phyloP scores from a whole-genome alignment of 2,888 invertebrate species.

The Heliconius ismenius region DNA sequence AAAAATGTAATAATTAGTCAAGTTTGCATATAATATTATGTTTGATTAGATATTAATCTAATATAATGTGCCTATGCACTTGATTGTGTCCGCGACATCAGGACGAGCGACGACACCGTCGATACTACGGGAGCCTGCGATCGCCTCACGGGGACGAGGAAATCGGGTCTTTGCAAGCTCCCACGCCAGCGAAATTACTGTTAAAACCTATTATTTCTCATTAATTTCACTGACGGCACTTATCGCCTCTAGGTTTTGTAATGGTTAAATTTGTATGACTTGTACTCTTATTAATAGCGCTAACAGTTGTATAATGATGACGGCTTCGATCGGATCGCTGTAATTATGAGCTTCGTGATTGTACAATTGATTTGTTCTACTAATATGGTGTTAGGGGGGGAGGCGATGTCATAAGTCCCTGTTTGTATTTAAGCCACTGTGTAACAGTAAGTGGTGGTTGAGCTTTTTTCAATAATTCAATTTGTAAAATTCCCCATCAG shows the following conservation, averaged over 20 bases:
- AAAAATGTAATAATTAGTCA: slow-evolving; percentile 58
- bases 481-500: slow-evolving; percentile 58
- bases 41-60: slow-evolving; percentile 75
- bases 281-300: slow-evolving; percentile 15
- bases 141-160: slow-evolving; percentile 56
- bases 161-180: slow-evolving; percentile 56
- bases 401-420: slow-evolving; percentile 43
- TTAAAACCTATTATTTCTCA: slow-evolving; percentile 18
- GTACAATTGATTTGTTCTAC: slow-evolving; percentile 20
- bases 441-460: slow-evolving; percentile 61
- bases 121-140: slow-evolving; percentile 52
- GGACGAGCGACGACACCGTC: slow-evolving; percentile 48
- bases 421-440: slow-evolving; percentile 55
- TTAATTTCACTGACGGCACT: slow-evolving; percentile 33
- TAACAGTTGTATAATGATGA: slow-evolving; percentile 14
- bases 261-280: slow-evolving; percentile 27
- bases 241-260: slow-evolving; percentile 35
- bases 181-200: slow-evolving; percentile 50
- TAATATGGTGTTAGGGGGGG: slow-evolving; percentile 26
- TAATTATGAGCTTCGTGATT: neutral
- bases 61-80: slow-evolving; percentile 78
- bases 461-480: slow-evolving; percentile 65
- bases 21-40: slow-evolving; percentile 77
- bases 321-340: slow-evolving; percentile 11
- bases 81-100: slow-evolving; percentile 55